Base-by-base conservation (phyloP, 2,888 invertebrate species). In the Hoplodrina blanda region DNA sequence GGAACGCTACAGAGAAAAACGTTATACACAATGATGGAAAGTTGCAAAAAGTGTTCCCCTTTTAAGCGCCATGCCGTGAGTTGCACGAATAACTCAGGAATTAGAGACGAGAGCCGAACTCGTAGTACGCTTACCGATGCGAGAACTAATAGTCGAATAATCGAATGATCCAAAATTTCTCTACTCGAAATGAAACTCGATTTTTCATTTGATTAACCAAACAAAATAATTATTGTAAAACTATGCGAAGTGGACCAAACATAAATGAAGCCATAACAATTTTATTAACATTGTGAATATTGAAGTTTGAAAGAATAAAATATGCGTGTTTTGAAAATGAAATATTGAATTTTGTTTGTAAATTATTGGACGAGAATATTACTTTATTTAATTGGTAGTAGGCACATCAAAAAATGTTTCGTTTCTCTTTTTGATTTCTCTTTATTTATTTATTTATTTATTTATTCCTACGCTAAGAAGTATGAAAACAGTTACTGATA, bases 51-150 rank as follows among this genome's bases (percentile, higher is more conserved):
- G 87, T 83, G 83, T 77, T 85, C 73, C 62, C 67, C 68, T 56
- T 71, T 84, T 77, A 81, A 87, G 86, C 84, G 82, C 82, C 84
- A 71, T 91, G 82, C 81, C 91, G 91, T 93, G 92, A 92, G 90
- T 89, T 90, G 89, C 87, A 84, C 83, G 78, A 90, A 90, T 89
- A 88, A 88, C 85, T 88, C 87, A 77, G 49, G 72, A 85, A 87
- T 87, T 88, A 88, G 81, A 71, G 65, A 25, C 53, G 19, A 75
- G 74, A 79, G 75, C 66, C 73, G 76, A 65, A 59, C 62, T 76
- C 41, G 69, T 41, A 56, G 15, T 33, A 10, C 44, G 64, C 8
- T 54, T 25, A 65, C 30, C 56, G 54, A 73, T 64, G 30, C 63
- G 68, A 60, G 49, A 57, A 63, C 55, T 60, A 76, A 69, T 62